Percentiles rank a stretch among this genome's conserved stretches.
Evolutionary conservation across 2,888 invertebrate genomes (phyloP).

Genomic region (Tuberolachnus salignus): DNA sequence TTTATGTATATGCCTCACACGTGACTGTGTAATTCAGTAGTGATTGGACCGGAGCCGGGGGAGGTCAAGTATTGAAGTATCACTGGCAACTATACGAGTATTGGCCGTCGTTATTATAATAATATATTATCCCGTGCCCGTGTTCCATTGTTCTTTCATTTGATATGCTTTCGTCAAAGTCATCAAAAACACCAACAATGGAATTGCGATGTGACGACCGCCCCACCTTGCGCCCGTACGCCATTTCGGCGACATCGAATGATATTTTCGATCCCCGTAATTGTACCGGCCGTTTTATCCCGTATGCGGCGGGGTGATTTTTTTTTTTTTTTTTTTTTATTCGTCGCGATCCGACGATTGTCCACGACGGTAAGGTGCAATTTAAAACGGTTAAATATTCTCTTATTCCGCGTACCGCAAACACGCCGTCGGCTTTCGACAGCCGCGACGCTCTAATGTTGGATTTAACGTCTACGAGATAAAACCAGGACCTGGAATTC

Average conservation of each 20-base stretch:
- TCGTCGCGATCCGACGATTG: too few relatives aligned
- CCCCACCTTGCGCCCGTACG: background rate
- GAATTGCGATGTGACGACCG: background rate
- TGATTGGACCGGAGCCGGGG: slow-evolving; percentile 2
- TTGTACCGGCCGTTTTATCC: background rate
- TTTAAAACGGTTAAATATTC: too few relatives aligned
- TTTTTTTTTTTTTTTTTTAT: too few relatives aligned
- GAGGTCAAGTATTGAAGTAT: slow-evolving; percentile 42
- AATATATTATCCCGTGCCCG: background rate
- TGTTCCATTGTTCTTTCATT: slow-evolving; percentile 31
- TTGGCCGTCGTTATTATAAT: slow-evolving; percentile 4
- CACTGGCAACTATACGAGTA: background rate
- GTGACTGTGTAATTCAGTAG: slow-evolving; percentile 50
- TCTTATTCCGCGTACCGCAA: too few relatives aligned
- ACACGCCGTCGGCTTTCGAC: too few relatives aligned
- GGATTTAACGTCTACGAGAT: too few relatives aligned
- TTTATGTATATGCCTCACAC: background rate
- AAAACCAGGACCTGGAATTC: too few relatives aligned
- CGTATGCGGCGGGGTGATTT: too few relatives aligned
- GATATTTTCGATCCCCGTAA: background rate
- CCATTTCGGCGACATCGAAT: background rate
- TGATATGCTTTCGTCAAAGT: slow-evolving; percentile 34
- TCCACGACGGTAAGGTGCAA: too few relatives aligned
- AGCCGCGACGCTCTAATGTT: too few relatives aligned
- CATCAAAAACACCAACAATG: slow-evolving; percentile 5